A percentile compares a stretch with the other conserved stretches of the same genome.
These are phyloP conservation scores for Misgurnus mizolepis DNA, from an alignment of 2,113 vertebrate species.

Conservation along the genomic window DNA sequence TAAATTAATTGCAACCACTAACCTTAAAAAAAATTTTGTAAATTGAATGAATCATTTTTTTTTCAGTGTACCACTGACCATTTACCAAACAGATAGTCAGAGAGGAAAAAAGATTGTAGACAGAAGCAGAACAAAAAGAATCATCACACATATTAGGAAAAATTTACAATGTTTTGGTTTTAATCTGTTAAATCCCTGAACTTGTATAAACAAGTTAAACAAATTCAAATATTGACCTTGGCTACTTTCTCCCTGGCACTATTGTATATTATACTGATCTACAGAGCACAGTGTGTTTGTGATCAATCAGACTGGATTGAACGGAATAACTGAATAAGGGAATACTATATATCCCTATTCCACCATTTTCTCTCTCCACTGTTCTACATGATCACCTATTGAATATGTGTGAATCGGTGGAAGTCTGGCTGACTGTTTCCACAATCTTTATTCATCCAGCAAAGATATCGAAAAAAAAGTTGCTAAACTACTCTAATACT, in stretches of 20 bases:
- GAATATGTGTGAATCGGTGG: constrained; percentile 62
- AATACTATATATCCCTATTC: constrained; percentile 26
- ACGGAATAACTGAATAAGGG: constrained; percentile 29
- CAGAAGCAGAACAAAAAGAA: neutral
- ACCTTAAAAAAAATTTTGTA: too few relatives aligned
- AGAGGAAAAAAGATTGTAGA: neutral
- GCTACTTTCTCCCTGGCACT: constrained; percentile 27
- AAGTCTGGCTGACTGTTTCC: constrained; percentile 60
- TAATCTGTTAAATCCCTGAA: constrained; percentile 26
- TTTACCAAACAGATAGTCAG: neutral
- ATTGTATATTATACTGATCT: constrained; percentile 53
- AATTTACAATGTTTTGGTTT: constrained; percentile 13
- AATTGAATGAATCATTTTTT: too few relatives aligned
- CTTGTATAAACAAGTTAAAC: constrained; percentile 23
- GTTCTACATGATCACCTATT: constrained; percentile 70
- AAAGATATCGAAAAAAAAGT: constrained; percentile 59
- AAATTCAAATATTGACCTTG: constrained; percentile 32
- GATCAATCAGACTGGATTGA: constrained; percentile 60
- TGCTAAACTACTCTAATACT: constrained; percentile 67
- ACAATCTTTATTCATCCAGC: constrained; percentile 63
- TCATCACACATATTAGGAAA: constrained; percentile 25
- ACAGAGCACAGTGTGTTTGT: constrained; percentile 50
- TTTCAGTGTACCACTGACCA: too few relatives aligned
- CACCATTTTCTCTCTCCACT: constrained; percentile 50
- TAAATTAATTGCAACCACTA: too few relatives aligned